Evolutionary conservation across 2,888 invertebrate species (phyloP).

Genomic region (Phania funesta): DNA sequence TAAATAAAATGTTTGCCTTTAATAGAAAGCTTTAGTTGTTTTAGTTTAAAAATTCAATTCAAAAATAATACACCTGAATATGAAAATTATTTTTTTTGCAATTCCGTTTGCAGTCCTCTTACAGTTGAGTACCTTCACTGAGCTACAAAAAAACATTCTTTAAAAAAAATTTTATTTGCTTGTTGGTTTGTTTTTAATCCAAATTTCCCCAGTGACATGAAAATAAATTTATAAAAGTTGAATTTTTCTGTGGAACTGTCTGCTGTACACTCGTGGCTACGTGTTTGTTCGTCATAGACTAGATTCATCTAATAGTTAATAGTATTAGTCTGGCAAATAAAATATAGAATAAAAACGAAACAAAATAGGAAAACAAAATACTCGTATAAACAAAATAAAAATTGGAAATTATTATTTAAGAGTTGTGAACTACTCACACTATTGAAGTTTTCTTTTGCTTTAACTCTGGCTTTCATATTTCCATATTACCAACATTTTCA

Average conservation of each 20-base stretch:
- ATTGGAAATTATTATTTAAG: too few species aligned
- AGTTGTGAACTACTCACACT: too few species aligned
- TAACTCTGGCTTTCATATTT: too few species aligned
- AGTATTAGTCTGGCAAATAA: slow-evolving; percentile 54
- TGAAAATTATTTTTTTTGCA: not conserved
- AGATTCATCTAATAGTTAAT: slow-evolving; percentile 47
- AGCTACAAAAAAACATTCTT: too few species aligned
- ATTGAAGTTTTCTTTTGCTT: too few species aligned
- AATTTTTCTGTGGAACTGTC: not conserved
- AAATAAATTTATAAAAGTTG: slow-evolving; percentile 11
- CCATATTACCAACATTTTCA: too few species aligned
- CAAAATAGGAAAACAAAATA: not conserved
- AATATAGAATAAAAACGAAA: slow-evolving; percentile 10
- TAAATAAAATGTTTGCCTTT: not conserved
- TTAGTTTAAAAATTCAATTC: too few species aligned
- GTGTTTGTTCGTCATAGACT: slow-evolving; percentile 26
- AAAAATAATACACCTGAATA: not conserved
- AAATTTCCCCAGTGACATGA: slow-evolving; percentile 20
- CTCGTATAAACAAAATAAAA: not conserved
- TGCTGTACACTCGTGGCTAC: not conserved
- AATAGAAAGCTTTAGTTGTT: not conserved
- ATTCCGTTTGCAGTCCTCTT: not conserved
- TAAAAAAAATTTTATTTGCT: not conserved
- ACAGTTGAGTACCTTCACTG: not conserved
- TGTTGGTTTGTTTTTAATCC: not conserved